Conservation (phyloP, 1,140 invertebrate species). For the Drosophila mauritiana region DNA sequence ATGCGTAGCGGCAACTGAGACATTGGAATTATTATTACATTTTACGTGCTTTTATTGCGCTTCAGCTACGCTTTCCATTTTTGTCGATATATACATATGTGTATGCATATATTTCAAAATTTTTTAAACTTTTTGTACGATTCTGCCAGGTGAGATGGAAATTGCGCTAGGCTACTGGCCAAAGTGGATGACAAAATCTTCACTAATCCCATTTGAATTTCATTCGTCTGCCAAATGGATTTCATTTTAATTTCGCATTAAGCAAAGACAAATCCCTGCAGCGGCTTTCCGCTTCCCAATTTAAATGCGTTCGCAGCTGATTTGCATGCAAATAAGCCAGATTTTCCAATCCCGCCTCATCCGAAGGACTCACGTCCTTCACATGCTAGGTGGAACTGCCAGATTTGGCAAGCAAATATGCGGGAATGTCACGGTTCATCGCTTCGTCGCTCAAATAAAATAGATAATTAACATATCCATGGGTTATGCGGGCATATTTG, state of each 20-base stretch:
- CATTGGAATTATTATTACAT: slow-evolving; percentile 74
- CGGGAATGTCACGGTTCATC: slow-evolving; percentile 28
- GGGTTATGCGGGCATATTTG: slow-evolving; percentile 18
- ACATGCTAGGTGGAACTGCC: slow-evolving; percentile 18
- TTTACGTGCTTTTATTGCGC: slow-evolving; percentile 65
- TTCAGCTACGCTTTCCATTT: slow-evolving; percentile 22
- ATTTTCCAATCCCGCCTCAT: slow-evolving; percentile 6
- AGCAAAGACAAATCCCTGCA: slow-evolving; percentile 38
- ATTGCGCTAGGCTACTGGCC: neutral
- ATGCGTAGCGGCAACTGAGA: slow-evolving; percentile 56
- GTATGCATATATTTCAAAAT: neutral
- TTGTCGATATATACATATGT: neutral
- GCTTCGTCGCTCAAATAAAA: slow-evolving; percentile 27
- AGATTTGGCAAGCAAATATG: slow-evolving; percentile 23
- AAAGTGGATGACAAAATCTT: slow-evolving; percentile 57
- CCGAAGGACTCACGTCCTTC: neutral
- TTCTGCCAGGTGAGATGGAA: neutral
- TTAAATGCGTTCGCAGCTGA: slow-evolving; percentile 57
- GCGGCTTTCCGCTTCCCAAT: slow-evolving; percentile 24
- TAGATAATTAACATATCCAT: slow-evolving; percentile 45
- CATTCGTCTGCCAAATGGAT: slow-evolving; percentile 57
- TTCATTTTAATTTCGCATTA: slow-evolving; percentile 57
- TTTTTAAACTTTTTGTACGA: slow-evolving; percentile 9
- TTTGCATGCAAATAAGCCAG: slow-evolving; percentile 73
- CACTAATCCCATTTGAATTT: slow-evolving; percentile 77